Evolutionary conservation across 2,797 vertebrate genomes (phyloP).

Genomic region (Carcharodon carcharias): DNA sequence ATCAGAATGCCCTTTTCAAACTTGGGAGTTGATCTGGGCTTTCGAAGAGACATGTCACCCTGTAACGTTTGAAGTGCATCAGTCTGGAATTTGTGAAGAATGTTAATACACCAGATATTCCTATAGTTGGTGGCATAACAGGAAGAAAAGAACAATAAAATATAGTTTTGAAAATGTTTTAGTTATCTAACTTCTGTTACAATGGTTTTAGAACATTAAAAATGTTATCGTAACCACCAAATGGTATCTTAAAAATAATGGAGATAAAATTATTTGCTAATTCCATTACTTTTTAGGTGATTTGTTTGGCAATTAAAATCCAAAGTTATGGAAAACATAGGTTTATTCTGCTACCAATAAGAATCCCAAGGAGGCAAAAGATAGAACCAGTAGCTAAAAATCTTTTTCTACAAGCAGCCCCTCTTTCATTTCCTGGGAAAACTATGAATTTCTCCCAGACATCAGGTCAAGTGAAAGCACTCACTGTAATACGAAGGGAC

Average conservation of each 20-base stretch:
- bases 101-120: neutral
- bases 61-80: neutral
- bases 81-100: neutral
- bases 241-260: no score
- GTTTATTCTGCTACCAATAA: neutral
- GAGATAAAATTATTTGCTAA: neutral
- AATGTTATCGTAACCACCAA: neutral
- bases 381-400: neutral
- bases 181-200: neutral
- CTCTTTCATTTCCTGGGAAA: neutral
- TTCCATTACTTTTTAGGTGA: neutral
- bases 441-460: neutral
- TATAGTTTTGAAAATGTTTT: neutral
- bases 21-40: neutral
- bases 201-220: neutral
- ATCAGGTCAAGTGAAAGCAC: neutral
- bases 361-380: neutral
- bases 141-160: neutral
- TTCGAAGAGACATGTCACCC: neutral
- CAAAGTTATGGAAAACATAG: neutral
- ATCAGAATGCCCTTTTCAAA: neutral
- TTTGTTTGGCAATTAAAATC: neutral
- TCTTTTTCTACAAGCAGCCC: neutral
- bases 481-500: neutral
- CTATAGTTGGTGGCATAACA: neutral